These are phyloP conservation scores for Gnatocerus cornutus DNA, from an alignment of 2,888 invertebrate species.

Conservation along the genomic window DNA sequence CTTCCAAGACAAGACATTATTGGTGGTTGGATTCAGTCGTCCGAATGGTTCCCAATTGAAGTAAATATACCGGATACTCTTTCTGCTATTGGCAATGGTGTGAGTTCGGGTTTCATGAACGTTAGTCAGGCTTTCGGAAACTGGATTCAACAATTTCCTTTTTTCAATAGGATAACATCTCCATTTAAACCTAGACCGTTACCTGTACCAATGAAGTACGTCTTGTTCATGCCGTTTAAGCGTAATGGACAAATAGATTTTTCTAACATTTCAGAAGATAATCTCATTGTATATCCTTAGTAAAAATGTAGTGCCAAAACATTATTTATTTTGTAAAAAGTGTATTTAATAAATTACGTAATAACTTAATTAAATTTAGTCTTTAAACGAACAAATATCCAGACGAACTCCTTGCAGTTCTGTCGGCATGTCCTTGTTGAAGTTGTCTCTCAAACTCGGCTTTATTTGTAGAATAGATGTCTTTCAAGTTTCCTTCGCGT, in stretches of 20 bases:
- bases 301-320: conserved; percentile 14
- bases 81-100: conserved; percentile 60
- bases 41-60: conserved; percentile 77
- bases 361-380: conserved; percentile 16
- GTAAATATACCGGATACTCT: conserved; percentile 78
- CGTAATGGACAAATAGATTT: background rate
- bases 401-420: conserved; percentile 48
- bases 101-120: conserved; percentile 35
- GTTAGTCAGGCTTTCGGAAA: conserved; percentile 26
- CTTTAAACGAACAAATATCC: conserved; percentile 47
- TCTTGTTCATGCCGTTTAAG: conserved; percentile 34
- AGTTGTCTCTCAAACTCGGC: conserved; percentile 64
- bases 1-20: conserved; percentile 56
- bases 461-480: conserved; percentile 64
- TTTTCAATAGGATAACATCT: conserved; percentile 44
- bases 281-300: conserved; percentile 35
- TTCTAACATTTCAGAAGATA: conserved; percentile 1
- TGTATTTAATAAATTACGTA: conserved; percentile 18
- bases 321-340: conserved; percentile 31
- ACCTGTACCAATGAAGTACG: conserved; percentile 15
- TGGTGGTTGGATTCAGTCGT: conserved; percentile 72
- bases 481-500: conserved; percentile 57
- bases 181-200: conserved; percentile 33
- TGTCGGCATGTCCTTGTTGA: conserved; percentile 52
- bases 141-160: conserved; percentile 49